Percentiles rank a stretch among this genome's conserved stretches.
Evolutionary conservation across 2,797 vertebrate genomes (phyloP).

Genomic region (Euphonia xanthogaster): DNA sequence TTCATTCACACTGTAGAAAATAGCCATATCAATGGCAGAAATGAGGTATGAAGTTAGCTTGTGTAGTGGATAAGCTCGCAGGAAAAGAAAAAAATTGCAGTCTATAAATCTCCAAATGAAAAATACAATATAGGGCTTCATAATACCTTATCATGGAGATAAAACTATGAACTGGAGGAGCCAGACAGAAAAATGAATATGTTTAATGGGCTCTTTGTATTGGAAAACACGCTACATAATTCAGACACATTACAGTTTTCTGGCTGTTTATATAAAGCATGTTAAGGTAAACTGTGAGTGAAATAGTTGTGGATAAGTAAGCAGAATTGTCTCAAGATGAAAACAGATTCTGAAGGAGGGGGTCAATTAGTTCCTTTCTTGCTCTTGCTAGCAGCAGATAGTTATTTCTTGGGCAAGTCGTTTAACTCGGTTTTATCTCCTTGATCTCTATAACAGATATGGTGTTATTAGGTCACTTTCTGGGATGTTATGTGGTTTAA

Average conservation of each 20-base stretch:
- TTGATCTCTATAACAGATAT: slow-evolving; percentile 17
- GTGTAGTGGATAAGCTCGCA: slow-evolving; percentile 40
- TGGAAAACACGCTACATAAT: not conserved
- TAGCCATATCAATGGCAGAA: slow-evolving; percentile 61
- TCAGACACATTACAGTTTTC: not conserved
- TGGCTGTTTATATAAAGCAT: not conserved
- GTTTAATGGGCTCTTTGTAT: slow-evolving; percentile 4
- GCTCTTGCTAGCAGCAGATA: not conserved
- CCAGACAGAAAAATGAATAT: slow-evolving; percentile 22
- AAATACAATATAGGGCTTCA: slow-evolving; percentile 37
- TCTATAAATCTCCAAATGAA: slow-evolving; percentile 57
- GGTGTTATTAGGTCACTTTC: slow-evolving; percentile 22
- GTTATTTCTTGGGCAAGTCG: not conserved
- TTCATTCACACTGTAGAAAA: slow-evolving; percentile 65
- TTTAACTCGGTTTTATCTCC: slow-evolving; percentile 42
- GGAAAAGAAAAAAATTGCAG: slow-evolving; percentile 37
- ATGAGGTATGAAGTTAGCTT: slow-evolving; percentile 67
- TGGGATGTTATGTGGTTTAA: not conserved
- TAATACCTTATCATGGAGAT: not conserved
- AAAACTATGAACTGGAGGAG: slow-evolving; percentile 21
- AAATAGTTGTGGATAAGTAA: not conserved
- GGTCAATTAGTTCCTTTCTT: slow-evolving; percentile 12
- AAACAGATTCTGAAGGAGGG: not conserved
- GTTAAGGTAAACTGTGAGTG: not conserved
- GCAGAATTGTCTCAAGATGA: not conserved